These are phyloP conservation scores for Cotesia congregata DNA, from an alignment of 2,888 invertebrate genomes.

Conservation along the genomic window DNA sequence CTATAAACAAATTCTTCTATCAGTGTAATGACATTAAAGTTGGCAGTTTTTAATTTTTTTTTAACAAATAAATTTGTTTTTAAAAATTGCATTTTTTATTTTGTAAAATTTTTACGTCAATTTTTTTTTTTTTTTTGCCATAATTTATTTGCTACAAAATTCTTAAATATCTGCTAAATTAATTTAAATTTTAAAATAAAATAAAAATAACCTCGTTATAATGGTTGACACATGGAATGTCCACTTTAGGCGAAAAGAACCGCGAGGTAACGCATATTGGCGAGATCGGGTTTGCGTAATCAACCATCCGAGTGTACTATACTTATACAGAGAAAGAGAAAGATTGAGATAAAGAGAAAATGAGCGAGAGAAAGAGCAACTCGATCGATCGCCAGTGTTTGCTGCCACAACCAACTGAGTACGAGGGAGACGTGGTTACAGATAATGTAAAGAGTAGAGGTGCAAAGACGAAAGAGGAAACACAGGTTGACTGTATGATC, in stretches of 20 bases:
- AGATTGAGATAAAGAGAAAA: constrained; percentile 6
- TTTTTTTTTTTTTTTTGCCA: too few species aligned
- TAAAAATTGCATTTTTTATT: too few species aligned
- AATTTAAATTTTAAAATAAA: not conserved
- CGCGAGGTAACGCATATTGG: constrained; percentile 28
- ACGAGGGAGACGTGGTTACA: constrained; percentile 13
- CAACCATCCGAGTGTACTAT: constrained; percentile 3
- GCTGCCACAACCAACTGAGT: constrained; percentile 36
- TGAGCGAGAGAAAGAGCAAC: constrained; percentile 21
- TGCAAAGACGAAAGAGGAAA: constrained; percentile 34
- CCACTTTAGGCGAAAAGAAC: constrained; percentile 13
- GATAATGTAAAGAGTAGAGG: constrained; percentile 30
- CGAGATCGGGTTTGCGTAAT: constrained; percentile 31
- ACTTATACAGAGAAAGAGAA: not conserved
- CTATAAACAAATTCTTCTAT: too few species aligned
- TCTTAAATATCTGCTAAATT: too few species aligned
- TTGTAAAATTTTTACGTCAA: too few species aligned
- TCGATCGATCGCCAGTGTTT: constrained; percentile 25
- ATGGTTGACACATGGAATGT: not conserved
- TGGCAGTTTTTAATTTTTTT: too few species aligned
- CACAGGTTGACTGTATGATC: constrained; percentile 37
- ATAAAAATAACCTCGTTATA: not conserved
- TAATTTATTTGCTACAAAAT: too few species aligned
- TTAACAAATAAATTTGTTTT: too few species aligned
- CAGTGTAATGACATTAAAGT: too few species aligned